These are phyloP conservation scores for Cenopis cana DNA, from an alignment of 2,888 invertebrate genomes.

Conservation along the genomic window DNA sequence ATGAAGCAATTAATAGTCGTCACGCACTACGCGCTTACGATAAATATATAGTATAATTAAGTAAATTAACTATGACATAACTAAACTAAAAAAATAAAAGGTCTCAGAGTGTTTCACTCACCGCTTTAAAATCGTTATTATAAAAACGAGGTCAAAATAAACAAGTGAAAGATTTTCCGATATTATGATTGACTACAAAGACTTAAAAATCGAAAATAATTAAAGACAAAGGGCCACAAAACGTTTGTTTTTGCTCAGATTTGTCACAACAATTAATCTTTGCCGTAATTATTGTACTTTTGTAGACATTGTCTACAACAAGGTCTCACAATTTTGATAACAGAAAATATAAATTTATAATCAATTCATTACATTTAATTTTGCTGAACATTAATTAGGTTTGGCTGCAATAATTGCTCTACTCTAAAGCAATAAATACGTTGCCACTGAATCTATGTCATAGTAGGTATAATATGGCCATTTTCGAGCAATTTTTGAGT, in stretches of 20 bases:
- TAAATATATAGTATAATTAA: not conserved
- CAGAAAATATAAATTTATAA: not conserved
- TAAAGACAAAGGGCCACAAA: not conserved
- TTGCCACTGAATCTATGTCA: no score
- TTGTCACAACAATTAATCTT: not conserved
- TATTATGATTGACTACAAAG: no score
- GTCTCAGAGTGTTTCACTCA: not conserved
- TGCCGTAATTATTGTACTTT: not conserved
- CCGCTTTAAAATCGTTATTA: not conserved
- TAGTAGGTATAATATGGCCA: no score
- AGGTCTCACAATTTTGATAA: not conserved
- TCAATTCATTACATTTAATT: not conserved
- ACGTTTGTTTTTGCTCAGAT: not conserved
- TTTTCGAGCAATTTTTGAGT: no score
- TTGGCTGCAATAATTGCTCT: no score
- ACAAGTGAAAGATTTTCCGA: not conserved
- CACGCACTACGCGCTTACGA: slow-evolving; percentile 52
- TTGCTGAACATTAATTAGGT: not conserved
- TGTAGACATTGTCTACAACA: not conserved
- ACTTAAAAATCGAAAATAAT: not conserved
- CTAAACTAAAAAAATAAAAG: no score
- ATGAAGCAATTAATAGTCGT: slow-evolving; percentile 68
- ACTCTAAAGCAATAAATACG: no score
- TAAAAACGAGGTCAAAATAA: not conserved
- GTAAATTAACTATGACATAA: not conserved